A percentile compares a stretch with the other conserved stretches of the same genome.
Evolutionary conservation across 2,797 vertebrate species (phyloP).

Genomic region (Notolepis coatsorum): DNA sequence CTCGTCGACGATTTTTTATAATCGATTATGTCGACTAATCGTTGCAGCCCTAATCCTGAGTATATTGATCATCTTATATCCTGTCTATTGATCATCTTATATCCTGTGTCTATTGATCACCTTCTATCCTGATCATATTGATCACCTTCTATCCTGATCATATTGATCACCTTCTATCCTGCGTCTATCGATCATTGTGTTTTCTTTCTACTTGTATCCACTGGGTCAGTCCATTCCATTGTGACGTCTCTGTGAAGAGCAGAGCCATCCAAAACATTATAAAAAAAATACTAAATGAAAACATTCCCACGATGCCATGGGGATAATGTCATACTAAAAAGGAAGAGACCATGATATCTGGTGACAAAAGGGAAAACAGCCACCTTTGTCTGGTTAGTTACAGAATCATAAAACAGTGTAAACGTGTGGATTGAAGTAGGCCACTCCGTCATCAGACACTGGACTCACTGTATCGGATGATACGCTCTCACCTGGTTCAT

Average conservation of each 20-base stretch:
- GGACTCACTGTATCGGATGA: constrained; percentile 9
- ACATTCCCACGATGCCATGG: constrained; percentile 21
- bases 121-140: too few species aligned
- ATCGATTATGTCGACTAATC: too few species aligned
- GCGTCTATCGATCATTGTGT: constrained; percentile 35
- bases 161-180: too few species aligned
- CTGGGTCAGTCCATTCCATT: constrained; percentile 26
- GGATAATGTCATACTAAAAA: constrained; percentile 19
- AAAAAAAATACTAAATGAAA: too few species aligned
- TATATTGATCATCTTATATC: too few species aligned
- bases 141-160: too few species aligned
- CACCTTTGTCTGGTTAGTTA: constrained; percentile 13
- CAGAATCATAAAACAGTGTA: constrained; percentile 16
- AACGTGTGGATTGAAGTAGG: constrained; percentile 8
- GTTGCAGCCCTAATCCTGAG: too few species aligned
- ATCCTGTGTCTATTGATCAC: too few species aligned
- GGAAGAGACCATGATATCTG: constrained; percentile 14
- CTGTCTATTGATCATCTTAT: too few species aligned
- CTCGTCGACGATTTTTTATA: too few species aligned
- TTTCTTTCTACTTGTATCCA: constrained; percentile 57
- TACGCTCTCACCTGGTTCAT: not conserved
- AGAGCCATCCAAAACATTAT: constrained; percentile 37
- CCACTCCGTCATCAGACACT: constrained; percentile 3
- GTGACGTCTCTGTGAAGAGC: constrained; percentile 36
- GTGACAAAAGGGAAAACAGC: not conserved